Percentiles rank a stretch among this genome's conserved stretches.
phyloP scores from a whole-genome alignment of 2,113 vertebrate genomes.

The Empidonax alnorum region DNA sequence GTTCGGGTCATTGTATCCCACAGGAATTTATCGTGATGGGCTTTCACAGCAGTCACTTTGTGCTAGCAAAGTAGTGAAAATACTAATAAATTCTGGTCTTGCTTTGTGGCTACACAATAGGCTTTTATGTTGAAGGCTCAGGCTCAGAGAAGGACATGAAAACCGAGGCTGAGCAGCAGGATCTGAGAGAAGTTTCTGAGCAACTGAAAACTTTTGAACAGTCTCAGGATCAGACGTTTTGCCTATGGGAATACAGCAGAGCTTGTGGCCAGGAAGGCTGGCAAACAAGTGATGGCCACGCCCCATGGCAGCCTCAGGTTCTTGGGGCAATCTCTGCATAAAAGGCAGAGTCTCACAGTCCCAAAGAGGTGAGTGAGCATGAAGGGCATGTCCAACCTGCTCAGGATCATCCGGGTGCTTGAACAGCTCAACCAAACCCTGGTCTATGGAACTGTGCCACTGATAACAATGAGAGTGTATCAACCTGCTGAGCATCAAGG shows the following conservation, averaged over 20 bases:
- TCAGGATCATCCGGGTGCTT: not conserved
- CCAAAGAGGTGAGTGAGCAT: not conserved
- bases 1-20: not conserved
- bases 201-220: not conserved
- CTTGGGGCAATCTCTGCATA: not conserved
- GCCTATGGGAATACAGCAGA: not conserved
- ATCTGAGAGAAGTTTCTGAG: constrained; percentile 12
- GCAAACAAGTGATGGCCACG: not conserved
- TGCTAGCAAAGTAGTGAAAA: not conserved
- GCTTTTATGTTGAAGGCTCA: not conserved
- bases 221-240: not conserved
- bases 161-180: not conserved
- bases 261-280: not conserved
- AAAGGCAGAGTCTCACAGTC: not conserved
- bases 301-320: rapidly evolving
- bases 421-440: not conserved
- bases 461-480: not conserved
- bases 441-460: not conserved
- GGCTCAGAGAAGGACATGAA: not conserved
- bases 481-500: not conserved
- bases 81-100: constrained; percentile 26
- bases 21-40: not conserved
- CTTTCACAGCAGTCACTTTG: not conserved
- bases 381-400: not conserved
- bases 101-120: not conserved